phyloP scores from a whole-genome alignment of 2,113 vertebrate genomes.

The Scortum barcoo region DNA sequence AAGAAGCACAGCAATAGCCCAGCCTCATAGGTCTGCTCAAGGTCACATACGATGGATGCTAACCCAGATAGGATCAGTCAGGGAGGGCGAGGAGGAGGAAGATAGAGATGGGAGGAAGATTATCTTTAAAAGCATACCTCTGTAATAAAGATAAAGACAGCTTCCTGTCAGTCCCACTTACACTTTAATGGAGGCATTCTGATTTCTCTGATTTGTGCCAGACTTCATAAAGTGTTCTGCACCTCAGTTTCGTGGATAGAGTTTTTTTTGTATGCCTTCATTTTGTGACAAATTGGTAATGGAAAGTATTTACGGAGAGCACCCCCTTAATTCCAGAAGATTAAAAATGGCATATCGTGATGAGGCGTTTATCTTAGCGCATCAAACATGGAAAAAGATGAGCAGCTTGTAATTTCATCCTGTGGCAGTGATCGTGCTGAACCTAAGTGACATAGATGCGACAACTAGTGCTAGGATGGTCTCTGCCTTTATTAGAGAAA shows the following conservation, averaged over 20 bases:
- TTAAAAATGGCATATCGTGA: not conserved
- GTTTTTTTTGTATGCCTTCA: not conserved
- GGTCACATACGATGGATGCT: constrained; percentile 66
- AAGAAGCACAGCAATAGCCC: not conserved
- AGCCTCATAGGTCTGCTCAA: constrained; percentile 55
- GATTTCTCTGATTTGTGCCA: not conserved
- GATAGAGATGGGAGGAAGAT: not conserved
- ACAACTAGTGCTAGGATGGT: too few relatives aligned
- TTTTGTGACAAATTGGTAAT: not conserved
- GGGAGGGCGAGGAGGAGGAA: constrained; percentile 10
- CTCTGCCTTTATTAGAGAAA: too few relatives aligned
- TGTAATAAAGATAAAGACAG: constrained; percentile 1
- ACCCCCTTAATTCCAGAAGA: not conserved
- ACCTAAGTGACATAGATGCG: not conserved
- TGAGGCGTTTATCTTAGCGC: too few relatives aligned
- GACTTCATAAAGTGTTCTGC: not conserved
- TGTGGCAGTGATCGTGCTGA: not conserved
- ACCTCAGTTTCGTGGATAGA: not conserved
- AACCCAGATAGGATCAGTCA: constrained; percentile 31
- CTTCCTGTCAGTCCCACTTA: not conserved
- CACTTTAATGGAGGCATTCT: not conserved
- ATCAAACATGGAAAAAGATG: not conserved
- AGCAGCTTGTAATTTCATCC: constrained; percentile 14
- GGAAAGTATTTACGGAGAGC: not conserved
- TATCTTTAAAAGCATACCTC: constrained; percentile 1